phyloP scores from a whole-genome alignment of 1,140 invertebrate species.

The Diachasma alloeum region DNA sequence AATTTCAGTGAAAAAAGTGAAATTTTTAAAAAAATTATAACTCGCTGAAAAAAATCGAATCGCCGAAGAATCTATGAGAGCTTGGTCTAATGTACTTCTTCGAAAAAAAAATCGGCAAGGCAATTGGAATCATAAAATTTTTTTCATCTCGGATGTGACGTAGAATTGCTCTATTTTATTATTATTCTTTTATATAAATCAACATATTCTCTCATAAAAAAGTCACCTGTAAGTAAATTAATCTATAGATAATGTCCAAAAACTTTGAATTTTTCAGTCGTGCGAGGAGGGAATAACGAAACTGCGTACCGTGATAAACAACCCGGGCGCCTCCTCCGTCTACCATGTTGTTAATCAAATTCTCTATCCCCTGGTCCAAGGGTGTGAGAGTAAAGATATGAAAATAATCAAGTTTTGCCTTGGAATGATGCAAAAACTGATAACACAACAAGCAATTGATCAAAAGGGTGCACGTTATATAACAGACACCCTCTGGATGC shows the following conservation, averaged over 20 bases:
- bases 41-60: no score
- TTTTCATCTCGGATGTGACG: no score
- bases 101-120: no score
- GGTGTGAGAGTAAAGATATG: constrained; percentile 96
- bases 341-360: constrained; percentile 93
- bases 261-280: constrained; percentile 70
- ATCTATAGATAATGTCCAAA: not conserved
- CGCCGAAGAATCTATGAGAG: no score
- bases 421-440: constrained; percentile 86
- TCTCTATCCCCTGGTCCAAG: constrained; percentile 95
- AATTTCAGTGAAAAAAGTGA: no score
- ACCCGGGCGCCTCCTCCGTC: constrained; percentile 77
- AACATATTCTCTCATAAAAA: no score
- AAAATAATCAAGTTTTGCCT: constrained; percentile 96
- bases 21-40: no score
- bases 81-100: no score
- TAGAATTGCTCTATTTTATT: no score
- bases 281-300: constrained; percentile 95
- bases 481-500: constrained; percentile 89
- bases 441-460: constrained; percentile 84
- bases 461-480: constrained; percentile 91
- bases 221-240: no score
- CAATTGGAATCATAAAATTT: no score
- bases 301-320: constrained; percentile 80
- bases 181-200: no score